Percentiles rank a stretch among this genome's conserved stretches.
Conservation (phyloP, 2,888 invertebrate species). For the Caenorhabditis sp. region DNA sequence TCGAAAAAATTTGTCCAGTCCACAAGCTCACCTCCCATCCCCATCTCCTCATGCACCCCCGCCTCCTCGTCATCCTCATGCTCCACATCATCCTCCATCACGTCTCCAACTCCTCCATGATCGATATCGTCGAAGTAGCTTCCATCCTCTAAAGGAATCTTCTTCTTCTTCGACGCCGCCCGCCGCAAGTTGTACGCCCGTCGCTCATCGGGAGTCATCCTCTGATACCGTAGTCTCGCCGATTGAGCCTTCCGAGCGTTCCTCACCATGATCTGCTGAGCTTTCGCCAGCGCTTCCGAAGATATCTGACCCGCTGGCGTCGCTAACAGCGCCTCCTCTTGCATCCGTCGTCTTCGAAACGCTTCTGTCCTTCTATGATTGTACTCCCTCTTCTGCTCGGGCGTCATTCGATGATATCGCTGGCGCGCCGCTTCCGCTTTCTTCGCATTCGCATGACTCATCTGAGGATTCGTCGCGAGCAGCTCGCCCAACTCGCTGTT, state of each 20-base stretch:
- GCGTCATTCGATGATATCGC: constrained; percentile 74
- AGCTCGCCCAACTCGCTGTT: constrained; percentile 68
- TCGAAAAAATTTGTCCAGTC: too few relatives aligned
- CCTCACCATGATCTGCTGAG: constrained; percentile 73
- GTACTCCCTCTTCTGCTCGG: constrained; percentile 80
- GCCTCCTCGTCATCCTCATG: neutral
- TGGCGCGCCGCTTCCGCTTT: constrained; percentile 76
- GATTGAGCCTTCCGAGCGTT: constrained; percentile 74
- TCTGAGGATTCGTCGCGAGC: constrained; percentile 53
- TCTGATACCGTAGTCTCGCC: constrained; percentile 70
- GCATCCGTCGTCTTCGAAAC: constrained; percentile 76
- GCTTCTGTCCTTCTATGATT: constrained; percentile 81
- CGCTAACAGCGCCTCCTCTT: constrained; percentile 79
- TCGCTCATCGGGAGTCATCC: constrained; percentile 72
- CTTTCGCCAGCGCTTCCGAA: constrained; percentile 68
- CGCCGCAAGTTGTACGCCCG: constrained; percentile 60
- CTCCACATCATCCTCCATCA: neutral
- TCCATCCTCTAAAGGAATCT: neutral
- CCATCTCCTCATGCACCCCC: neutral
- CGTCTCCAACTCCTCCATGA: neutral
- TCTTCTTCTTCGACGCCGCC: constrained; percentile 42
- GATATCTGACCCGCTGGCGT: constrained; percentile 78
- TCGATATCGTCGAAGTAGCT: neutral
- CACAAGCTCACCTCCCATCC: neutral
- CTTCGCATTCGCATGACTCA: constrained; percentile 76